Evolutionary conservation across 2,113 vertebrate genomes (phyloP), one percentile per base, ranked within the genome.

Genomic region (Carassius carassius): DNA sequence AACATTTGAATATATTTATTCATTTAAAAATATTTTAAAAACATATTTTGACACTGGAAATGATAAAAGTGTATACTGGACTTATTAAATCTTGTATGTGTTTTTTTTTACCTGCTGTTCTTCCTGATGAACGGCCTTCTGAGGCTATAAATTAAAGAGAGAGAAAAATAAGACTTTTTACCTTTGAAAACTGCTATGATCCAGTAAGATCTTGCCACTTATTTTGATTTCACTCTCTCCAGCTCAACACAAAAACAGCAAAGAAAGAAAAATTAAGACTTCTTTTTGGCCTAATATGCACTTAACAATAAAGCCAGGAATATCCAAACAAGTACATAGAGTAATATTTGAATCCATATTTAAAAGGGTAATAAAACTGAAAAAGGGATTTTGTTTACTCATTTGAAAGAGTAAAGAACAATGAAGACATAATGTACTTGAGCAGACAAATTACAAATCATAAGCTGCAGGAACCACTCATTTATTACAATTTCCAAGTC

Each of bases 51-150:
- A 54, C 4, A 5, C 14, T 54, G 16, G 51, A 54, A 54, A 73
- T 73, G 10, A 11, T 47, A 47, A 47, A 47, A 12, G 44, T 47
- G 44, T 47, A 11, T 47, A 3, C 11, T 12, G 13, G 70, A 75
- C 6, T 81, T 17, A 70, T 60, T 10, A 81, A 49, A 54, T 51
- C 14, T 19, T 84, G 86, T 16, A 16, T 17, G 4, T 25, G 23
- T 79, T 89, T 44, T 3, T 41, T 47, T 94, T 94, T 91, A 95
- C 95, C 94, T 94, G 92, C 88, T 91, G 91, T 89, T 92, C 91
- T 87, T 93, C 91, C 89, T 92, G 92, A 88, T 91, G 90, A 86
- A 90, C 87, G 56, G 93, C 87, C 90, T 90, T 94, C 87, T 93
- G 92, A 69, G 94, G 94, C 95, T 95, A 92, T 69, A 65, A 84